Conservation (phyloP, 2,888 invertebrate genomes). For the Aricia artaxerxes region DNA sequence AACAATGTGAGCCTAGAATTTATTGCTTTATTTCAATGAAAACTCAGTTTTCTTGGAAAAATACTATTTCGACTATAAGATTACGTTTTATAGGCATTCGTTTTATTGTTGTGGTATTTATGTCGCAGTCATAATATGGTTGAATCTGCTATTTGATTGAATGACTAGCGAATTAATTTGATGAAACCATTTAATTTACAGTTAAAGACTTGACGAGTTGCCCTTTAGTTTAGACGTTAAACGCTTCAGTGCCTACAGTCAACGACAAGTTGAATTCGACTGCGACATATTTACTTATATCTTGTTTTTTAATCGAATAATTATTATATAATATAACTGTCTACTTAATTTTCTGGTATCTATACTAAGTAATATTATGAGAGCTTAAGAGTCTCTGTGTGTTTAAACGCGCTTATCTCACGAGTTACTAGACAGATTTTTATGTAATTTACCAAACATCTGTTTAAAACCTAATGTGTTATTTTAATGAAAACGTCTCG, state of each 20-base stretch:
- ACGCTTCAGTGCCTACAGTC: no score
- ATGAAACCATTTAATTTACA: no score
- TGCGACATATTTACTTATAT: no score
- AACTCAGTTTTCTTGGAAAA: constrained; percentile 14
- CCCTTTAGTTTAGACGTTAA: no score
- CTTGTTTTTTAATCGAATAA: no score
- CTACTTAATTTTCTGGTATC: not conserved
- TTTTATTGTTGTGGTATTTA: not conserved
- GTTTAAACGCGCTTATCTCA: not conserved
- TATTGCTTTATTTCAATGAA: constrained; percentile 25
- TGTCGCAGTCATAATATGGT: no score
- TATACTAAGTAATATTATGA: not conserved
- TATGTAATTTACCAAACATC: not conserved
- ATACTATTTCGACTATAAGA: not conserved
- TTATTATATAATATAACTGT: no score
- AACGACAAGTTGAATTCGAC: no score
- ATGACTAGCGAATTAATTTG: no score
- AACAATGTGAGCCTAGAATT: constrained; percentile 25
- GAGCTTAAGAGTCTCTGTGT: not conserved
- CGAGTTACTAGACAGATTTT: not conserved
- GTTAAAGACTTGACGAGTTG: no score
- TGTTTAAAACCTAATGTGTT: not conserved
- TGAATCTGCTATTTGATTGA: no score
- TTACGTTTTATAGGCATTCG: not conserved
- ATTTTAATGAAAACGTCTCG: not conserved